Conservation (phyloP, 2,113 vertebrate species). For the Trinectes maculatus region DNA sequence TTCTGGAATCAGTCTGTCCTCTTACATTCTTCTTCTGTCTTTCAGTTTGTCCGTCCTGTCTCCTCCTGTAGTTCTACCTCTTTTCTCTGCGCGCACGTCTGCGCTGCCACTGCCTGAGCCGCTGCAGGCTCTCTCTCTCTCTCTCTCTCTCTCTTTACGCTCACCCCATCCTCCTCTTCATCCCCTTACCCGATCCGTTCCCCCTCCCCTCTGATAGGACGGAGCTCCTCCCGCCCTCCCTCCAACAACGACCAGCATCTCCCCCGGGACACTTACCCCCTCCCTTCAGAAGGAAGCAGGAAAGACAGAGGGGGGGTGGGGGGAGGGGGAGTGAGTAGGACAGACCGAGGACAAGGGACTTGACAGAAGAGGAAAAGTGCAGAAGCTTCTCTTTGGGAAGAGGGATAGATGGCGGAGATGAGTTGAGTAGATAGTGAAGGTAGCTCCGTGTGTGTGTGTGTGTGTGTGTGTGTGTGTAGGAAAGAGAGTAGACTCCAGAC, state of each 20-base stretch:
- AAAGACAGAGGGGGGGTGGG: constrained; percentile 19
- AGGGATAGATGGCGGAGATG: constrained; percentile 45
- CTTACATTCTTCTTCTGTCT: constrained; percentile 59
- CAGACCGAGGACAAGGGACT: constrained; percentile 38
- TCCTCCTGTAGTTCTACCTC: constrained; percentile 51
- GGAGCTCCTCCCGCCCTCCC: constrained; percentile 66
- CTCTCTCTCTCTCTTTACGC: constrained; percentile 71
- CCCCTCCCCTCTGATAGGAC: constrained; percentile 58
- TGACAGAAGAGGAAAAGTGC: constrained; percentile 17
- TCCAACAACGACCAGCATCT: constrained; percentile 64
- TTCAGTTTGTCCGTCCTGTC: constrained; percentile 36
- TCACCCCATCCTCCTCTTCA: constrained; percentile 53
- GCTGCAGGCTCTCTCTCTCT: constrained; percentile 76
- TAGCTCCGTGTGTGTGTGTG: constrained; percentile 16
- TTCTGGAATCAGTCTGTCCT: too few species aligned
- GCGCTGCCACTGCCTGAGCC: constrained; percentile 66
- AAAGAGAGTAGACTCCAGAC: constrained; percentile 39
- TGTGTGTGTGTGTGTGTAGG: neutral
- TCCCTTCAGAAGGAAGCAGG: constrained; percentile 36
- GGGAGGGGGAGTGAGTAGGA: too few species aligned
- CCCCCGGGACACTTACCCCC: constrained; percentile 66
- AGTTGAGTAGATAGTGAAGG: constrained; percentile 34
- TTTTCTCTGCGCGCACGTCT: constrained; percentile 56
- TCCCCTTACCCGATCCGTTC: constrained; percentile 41
- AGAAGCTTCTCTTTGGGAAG: constrained; percentile 51